Percentiles rank a stretch among this genome's conserved stretches.
Evolutionary conservation across 2,113 vertebrate genomes (phyloP).

Genomic region (Grammomys surdaster): DNA sequence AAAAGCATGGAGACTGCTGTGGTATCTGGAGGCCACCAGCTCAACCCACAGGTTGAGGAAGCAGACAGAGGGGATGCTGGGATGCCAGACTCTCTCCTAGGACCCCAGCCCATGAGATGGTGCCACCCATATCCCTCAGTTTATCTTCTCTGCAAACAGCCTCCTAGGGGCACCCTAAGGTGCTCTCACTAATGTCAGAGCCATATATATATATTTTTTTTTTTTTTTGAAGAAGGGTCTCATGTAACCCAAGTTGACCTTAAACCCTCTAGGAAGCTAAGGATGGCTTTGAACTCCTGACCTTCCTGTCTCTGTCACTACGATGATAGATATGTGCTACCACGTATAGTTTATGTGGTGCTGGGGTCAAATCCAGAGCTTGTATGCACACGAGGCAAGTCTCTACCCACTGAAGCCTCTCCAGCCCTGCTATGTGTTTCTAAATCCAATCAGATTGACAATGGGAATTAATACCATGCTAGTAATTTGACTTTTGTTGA

Average conservation of each 20-base stretch:
- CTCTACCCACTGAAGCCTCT: background rate
- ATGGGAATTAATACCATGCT: background rate
- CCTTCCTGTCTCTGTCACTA: background rate
- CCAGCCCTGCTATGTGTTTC: background rate
- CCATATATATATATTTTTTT: background rate
- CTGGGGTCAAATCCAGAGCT: background rate
- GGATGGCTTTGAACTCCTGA: background rate
- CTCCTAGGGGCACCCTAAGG: background rate
- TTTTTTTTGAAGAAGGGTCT: background rate
- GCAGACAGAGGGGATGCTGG: background rate
- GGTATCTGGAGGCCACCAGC: background rate
- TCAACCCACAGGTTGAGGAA: background rate
- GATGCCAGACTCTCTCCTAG: background rate
- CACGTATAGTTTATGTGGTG: background rate
- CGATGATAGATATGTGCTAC: background rate
- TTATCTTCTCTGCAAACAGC: background rate
- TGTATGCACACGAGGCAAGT: background rate
- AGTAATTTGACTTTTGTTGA: background rate
- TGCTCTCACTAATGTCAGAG: background rate
- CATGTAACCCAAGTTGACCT: background rate
- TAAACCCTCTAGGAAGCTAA: background rate
- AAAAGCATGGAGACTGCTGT: background rate
- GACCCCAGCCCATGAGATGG: background rate
- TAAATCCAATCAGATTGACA: background rate
- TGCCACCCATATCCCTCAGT: background rate